phyloP scores from a whole-genome alignment of 2,113 vertebrate species.

The Pomatorhinus ruficollis region DNA sequence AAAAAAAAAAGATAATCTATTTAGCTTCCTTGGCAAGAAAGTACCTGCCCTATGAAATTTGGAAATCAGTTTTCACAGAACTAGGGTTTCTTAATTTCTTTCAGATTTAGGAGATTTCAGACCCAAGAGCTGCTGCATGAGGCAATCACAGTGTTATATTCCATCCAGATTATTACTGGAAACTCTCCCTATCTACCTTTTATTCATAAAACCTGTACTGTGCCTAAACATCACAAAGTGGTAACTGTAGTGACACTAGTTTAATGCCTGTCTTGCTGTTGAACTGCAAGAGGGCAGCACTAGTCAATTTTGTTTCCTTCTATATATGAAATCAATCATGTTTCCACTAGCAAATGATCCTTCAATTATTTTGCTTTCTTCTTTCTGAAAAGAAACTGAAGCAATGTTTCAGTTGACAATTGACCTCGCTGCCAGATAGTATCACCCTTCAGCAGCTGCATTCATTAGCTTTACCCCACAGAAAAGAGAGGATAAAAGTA shows the following conservation, averaged over 20 bases:
- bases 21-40: not conserved
- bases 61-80: not conserved
- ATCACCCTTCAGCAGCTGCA: not conserved
- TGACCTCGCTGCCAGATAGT: not conserved
- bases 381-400: not conserved
- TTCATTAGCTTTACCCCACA: not conserved
- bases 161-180: not conserved
- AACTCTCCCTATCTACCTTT: not conserved
- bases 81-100: not conserved
- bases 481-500: not conserved
- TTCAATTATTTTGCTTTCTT: not conserved
- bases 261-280: not conserved
- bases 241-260: not conserved
- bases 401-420: not conserved
- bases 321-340: not conserved
- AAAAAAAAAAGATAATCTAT: not conserved
- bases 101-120: not conserved
- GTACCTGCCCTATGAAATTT: not conserved
- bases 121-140: not conserved
- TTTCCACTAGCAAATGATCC: not conserved
- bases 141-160: not conserved
- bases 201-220: not conserved
- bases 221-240: not conserved
- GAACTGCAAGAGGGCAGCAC: not conserved
- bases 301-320: not conserved